Percentiles rank a stretch among this genome's conserved stretches.
These are phyloP conservation scores for Chelidonichthys spinosus DNA, from an alignment of 2,797 vertebrate species.

Conservation along the genomic window DNA sequence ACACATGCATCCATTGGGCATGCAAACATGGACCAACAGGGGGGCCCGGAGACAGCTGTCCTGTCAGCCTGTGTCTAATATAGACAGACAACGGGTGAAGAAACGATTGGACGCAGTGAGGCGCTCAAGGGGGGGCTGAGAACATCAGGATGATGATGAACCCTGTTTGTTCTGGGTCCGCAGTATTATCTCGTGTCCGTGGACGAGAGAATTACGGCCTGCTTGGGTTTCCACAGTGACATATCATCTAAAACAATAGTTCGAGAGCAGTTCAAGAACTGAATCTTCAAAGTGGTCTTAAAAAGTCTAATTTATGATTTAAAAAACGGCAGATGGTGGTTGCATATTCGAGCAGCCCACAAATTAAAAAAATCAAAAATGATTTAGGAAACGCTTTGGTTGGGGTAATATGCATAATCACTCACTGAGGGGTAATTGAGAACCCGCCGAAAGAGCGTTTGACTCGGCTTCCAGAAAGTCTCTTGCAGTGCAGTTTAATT, in stretches of 20 bases:
- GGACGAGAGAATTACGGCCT: conserved; percentile 54
- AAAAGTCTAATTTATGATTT: conserved; percentile 39
- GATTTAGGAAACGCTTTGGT: conserved; percentile 20
- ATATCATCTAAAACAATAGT: conserved; percentile 52
- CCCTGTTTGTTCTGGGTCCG: conserved; percentile 47
- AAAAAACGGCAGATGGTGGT: conserved; percentile 7
- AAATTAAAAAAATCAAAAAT: conserved; percentile 12
- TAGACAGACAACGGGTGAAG: conserved; percentile 72
- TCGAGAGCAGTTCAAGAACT: conserved; percentile 27
- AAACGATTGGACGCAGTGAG: conserved; percentile 76
- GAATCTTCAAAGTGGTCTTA: conserved; percentile 40
- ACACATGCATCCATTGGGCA: conserved; percentile 51
- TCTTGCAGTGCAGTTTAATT: not conserved
- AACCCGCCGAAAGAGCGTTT: too few relatives aligned
- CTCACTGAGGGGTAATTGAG: not conserved
- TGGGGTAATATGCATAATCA: not conserved
- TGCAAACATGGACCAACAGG: conserved; percentile 38
- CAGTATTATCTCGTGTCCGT: conserved; percentile 35
- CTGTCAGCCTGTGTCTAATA: conserved; percentile 72
- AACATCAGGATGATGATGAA: conserved; percentile 59
- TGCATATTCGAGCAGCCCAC: conserved; percentile 6
- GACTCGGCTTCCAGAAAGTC: not conserved
- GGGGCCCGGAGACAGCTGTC: conserved; percentile 64
- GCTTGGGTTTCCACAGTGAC: conserved; percentile 64
- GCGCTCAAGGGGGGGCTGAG: conserved; percentile 44